A percentile compares a stretch with the other conserved stretches of the same genome.
phyloP scores from a whole-genome alignment of 2,797 vertebrate species.

The Valencia hispanica region DNA sequence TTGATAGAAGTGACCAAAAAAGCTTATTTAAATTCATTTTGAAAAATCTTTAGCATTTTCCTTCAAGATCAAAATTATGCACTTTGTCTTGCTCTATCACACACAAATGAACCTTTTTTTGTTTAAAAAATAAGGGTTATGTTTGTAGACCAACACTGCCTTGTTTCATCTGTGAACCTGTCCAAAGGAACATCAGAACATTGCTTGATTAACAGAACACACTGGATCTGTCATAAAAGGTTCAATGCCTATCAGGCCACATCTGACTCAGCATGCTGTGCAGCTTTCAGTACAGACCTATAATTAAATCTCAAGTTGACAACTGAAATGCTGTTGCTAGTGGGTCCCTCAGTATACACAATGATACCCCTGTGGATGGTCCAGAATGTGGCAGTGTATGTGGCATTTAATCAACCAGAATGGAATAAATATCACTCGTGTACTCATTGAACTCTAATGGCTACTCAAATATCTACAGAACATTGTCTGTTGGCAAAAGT shows the following conservation, averaged over 20 bases:
- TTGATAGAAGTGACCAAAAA: too few species aligned
- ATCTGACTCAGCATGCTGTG: constrained; percentile 1
- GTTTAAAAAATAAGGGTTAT: background rate
- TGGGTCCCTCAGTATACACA: background rate
- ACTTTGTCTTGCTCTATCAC: too few species aligned
- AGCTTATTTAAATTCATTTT: too few species aligned
- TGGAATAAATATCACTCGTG: background rate
- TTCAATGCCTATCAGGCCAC: background rate
- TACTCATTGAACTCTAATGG: background rate
- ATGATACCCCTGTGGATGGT: background rate
- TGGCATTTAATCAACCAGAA: background rate
- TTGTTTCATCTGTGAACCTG: background rate
- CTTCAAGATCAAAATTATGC: too few species aligned
- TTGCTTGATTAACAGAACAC: background rate
- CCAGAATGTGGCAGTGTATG: background rate
- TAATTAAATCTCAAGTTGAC: constrained; percentile 4
- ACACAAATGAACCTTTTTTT: background rate
- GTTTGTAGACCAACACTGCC: background rate
- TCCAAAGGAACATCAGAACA: background rate
- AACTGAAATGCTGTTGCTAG: background rate
- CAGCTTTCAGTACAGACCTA: background rate
- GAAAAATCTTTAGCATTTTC: too few species aligned
- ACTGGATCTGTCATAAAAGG: background rate
- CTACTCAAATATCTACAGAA: background rate
- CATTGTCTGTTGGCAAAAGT: background rate